Evolutionary conservation across 1,140 invertebrate genomes (phyloP).

Genomic region (Belonocnema kinseyi): DNA sequence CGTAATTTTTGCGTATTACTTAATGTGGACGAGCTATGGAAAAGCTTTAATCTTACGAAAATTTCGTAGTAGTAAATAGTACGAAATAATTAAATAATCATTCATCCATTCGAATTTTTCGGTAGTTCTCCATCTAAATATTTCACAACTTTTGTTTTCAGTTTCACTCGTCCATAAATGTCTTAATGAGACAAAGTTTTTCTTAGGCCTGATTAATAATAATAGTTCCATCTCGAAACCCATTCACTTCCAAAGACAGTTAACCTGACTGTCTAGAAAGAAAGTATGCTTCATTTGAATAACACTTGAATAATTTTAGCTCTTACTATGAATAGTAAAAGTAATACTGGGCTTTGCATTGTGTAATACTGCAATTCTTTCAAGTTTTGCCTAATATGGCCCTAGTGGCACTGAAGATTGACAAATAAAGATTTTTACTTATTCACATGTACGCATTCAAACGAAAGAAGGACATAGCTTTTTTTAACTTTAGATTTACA

Average conservation of each 20-base stretch:
- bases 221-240: not conserved
- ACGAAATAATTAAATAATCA: too few species aligned
- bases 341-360: not conserved
- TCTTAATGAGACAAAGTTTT: not conserved
- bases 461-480: not conserved
- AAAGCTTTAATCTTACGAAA: too few species aligned
- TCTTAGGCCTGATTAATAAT: not conserved
- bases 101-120: too few species aligned
- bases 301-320: not conserved
- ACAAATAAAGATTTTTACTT: conserved; percentile 1
- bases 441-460: not conserved
- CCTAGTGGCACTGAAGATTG: not conserved
- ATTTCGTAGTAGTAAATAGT: too few species aligned
- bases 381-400: not conserved
- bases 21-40: too few species aligned
- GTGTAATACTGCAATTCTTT: not conserved
- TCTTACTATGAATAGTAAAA: not conserved
- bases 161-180: not conserved
- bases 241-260: not conserved
- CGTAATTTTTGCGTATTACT: too few species aligned
- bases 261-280: not conserved
- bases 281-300: conserved; percentile 23
- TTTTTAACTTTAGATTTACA: not conserved
- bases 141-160: not conserved
- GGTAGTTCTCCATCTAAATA: too few species aligned